Evolutionary conservation across 2,888 invertebrate species (phyloP), one percentile per base, ranked within the genome.

Genomic region (Microctonus brassicae): DNA sequence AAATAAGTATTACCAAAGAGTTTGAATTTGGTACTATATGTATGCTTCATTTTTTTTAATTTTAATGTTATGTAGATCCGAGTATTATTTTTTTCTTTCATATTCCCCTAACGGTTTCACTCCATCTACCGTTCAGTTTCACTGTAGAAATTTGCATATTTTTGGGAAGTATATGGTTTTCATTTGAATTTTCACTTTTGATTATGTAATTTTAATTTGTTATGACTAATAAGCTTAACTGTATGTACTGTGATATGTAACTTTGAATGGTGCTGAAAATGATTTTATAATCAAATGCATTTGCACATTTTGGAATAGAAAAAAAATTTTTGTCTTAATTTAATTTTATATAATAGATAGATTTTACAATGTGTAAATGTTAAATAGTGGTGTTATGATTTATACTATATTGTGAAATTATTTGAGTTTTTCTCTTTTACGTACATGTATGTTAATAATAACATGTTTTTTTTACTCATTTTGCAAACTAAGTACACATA

Each of bases 221-320:
- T 70, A 58, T 70, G 65, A 72, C 69, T 73, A 60, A 68, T 72
- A 68, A 72, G 74, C 73, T 77, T 76, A n/a, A 72, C 47, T 66
- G 69, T 72, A 68, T 73, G 65, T 69, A 73, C 76, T 77, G 78
- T 77, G 78, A 78, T 77, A 78, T 65, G 72, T 73, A 68, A 53
- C 39, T 61, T 62, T 62, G 57, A 42, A 66, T 33, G 71, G 71
- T 71, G 71, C 71, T 71, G 62, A 71, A 53, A 64, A 52, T 36
- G 17, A 39, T 66, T 55, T 9, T 9, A 33, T 20, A 13, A 70
- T 17, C 42, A 34, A 60, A 26, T 33, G 53, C 39, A 26, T 66
- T 72, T 74, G 65, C 63, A 66, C 61, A 62, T 24, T 39, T 68
- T 26, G n/a, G 29, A 64, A 70, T 36, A 55, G 13, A 55, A 42